Evolutionary conservation across 2,113 vertebrate species (phyloP).

Genomic region (Paradisaea rubra): DNA sequence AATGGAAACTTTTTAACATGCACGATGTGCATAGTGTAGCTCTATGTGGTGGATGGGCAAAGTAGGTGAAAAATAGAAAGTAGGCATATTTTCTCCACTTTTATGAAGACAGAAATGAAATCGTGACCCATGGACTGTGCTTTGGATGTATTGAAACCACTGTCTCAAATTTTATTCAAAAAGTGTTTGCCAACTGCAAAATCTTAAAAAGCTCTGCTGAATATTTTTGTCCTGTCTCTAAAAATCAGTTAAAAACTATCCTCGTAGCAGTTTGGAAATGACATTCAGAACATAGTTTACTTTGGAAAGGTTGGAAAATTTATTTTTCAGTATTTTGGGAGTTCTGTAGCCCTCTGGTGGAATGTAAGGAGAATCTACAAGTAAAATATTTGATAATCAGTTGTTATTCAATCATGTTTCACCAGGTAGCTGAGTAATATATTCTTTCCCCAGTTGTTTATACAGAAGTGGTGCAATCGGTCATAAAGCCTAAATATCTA

Average conservation of each 20-base stretch:
- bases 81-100: background rate
- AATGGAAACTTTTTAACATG: background rate
- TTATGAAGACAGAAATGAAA: background rate
- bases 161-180: background rate
- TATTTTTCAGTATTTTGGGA: slow-evolving; percentile 20
- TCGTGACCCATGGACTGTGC: background rate
- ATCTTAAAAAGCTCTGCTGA: background rate
- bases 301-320: slow-evolving; percentile 10
- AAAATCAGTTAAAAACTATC: background rate
- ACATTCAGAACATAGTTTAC: background rate
- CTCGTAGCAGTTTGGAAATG: background rate
- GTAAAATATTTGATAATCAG: background rate
- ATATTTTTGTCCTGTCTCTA: background rate
- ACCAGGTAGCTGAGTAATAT: background rate
- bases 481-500: background rate
- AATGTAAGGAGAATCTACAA: slow-evolving; percentile 32
- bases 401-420: background rate
- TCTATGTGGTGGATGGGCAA: background rate
- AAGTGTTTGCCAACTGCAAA: background rate
- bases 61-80: background rate
- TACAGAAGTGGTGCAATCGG: background rate
- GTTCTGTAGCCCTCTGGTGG: slow-evolving; percentile 59
- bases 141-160: background rate
- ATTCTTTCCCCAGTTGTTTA: background rate
- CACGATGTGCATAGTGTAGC: background rate